A percentile compares a stretch with the other conserved stretches of the same genome.
phyloP scores from a whole-genome alignment of 1,140 invertebrate species.

The Helicorthomorpha holstii region DNA sequence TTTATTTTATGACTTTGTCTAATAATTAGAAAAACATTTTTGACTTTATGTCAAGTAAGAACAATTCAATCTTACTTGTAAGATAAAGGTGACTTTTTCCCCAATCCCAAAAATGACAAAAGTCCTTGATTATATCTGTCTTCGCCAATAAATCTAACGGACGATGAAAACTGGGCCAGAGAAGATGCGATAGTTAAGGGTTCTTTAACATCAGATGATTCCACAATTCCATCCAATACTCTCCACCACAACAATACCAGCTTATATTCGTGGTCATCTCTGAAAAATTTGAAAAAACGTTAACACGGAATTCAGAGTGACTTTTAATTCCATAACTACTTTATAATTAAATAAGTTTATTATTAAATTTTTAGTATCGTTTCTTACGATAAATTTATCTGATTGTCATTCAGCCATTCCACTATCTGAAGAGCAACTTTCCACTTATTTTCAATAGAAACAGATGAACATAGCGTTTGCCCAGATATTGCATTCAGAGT shows the following conservation, averaged over 20 bases:
- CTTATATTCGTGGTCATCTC: slow-evolving; percentile 37
- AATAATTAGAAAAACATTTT: too few species aligned
- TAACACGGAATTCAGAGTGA: too few species aligned
- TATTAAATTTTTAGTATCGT: neutral
- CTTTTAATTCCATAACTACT: too few species aligned
- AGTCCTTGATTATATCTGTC: slow-evolving; percentile 38
- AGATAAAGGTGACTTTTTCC: slow-evolving; percentile 37
- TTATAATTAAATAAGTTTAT: neutral
- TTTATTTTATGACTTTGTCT: too few species aligned
- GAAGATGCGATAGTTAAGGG: neutral
- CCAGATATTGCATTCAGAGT: too few species aligned
- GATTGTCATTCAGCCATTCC: neutral
- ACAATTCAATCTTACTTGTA: slow-evolving; percentile 35
- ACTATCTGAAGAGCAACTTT: neutral
- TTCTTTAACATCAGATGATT: neutral
- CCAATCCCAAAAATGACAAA: slow-evolving; percentile 42
- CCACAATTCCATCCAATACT: slow-evolving; percentile 12
- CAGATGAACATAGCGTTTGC: too few species aligned
- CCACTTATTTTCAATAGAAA: too few species aligned
- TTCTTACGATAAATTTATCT: neutral
- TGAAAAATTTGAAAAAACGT: slow-evolving; percentile 20
- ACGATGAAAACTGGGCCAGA: neutral
- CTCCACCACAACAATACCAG: slow-evolving; percentile 40
- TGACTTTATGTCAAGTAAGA: too few species aligned
- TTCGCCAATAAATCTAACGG: slow-evolving; percentile 33